These are phyloP conservation scores for Acrossocheilus fasciatus DNA, from an alignment of 2,797 vertebrate genomes.

Conservation along the genomic window DNA sequence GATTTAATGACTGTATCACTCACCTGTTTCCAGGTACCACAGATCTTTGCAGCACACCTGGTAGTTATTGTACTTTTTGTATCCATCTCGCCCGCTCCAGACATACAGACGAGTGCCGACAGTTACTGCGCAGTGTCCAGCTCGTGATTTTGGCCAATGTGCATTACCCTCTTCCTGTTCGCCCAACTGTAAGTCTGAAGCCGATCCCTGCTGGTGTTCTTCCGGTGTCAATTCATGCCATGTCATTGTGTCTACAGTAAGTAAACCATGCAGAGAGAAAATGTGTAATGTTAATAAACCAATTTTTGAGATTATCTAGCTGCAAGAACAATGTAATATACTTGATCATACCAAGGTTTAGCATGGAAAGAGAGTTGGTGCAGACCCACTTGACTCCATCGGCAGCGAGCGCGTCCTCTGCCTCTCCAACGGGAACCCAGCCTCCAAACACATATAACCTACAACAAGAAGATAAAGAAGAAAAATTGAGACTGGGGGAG, in stretches of 20 bases:
- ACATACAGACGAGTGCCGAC: slow-evolving; percentile 92
- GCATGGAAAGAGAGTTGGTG: slow-evolving; percentile 87
- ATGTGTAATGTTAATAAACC: background rate
- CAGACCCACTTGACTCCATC: slow-evolving; percentile 91
- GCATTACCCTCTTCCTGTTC: slow-evolving; percentile 81
- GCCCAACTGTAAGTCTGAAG: slow-evolving; percentile 53
- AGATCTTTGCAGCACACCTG: slow-evolving; percentile 99
- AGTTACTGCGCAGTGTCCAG: slow-evolving; percentile 89
- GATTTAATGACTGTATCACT: slow-evolving; percentile 61
- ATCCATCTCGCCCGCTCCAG: slow-evolving; percentile 97
- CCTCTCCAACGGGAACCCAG: slow-evolving; percentile 88
- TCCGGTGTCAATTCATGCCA: slow-evolving; percentile 84
- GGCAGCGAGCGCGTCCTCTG: slow-evolving; percentile 73
- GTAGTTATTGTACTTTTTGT: slow-evolving; percentile 92
- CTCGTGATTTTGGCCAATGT: slow-evolving; percentile 85
- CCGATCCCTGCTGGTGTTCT: slow-evolving; percentile 70
- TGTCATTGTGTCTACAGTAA: slow-evolving; percentile 84
- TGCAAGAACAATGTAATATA: background rate
- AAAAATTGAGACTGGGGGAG: background rate
- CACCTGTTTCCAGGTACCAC: slow-evolving; percentile 98
- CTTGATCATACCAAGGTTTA: slow-evolving; percentile 87
- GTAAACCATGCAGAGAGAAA: background rate
- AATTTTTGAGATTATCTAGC: background rate
- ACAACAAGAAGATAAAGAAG: slow-evolving; percentile 24
- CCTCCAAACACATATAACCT: slow-evolving; percentile 99